phyloP scores from a whole-genome alignment of 92 coral and sea anemone species.

The Paragorgia papillata region DNA sequence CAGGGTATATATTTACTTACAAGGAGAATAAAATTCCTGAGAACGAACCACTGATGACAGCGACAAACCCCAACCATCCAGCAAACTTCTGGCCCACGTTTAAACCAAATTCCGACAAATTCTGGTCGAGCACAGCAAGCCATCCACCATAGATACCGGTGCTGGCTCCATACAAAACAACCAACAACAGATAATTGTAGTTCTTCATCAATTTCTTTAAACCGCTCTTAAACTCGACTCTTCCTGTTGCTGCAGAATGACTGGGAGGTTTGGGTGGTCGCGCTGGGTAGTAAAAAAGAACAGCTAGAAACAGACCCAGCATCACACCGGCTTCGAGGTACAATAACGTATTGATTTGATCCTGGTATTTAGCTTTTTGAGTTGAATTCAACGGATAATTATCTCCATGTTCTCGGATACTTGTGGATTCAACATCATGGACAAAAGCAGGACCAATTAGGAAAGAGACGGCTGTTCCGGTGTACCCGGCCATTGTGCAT shows the following conservation, averaged over 20 bases:
- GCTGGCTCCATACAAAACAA: slow-evolving; percentile 75
- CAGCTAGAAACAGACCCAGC: slow-evolving; percentile 68
- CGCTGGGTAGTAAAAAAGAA: slow-evolving; percentile 86
- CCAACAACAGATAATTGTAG: slow-evolving; percentile 68
- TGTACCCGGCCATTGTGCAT: slow-evolving; percentile 82
- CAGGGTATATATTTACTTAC: slow-evolving; percentile 62
- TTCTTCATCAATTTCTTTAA: slow-evolving; percentile 74
- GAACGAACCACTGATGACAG: slow-evolving; percentile 77
- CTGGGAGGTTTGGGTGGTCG: slow-evolving; percentile 96
- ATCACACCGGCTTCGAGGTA: slow-evolving; percentile 75
- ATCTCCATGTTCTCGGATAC: slow-evolving; percentile 52
- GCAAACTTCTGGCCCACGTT: slow-evolving; percentile 82
- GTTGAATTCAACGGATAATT: slow-evolving; percentile 8
- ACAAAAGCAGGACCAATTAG: slow-evolving; percentile 84
- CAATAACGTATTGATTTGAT: slow-evolving; percentile 80
- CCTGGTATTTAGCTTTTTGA: slow-evolving; percentile 17
- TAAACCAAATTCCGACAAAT: slow-evolving; percentile 79
- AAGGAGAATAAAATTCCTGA: slow-evolving; percentile 83
- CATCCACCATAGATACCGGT: slow-evolving; percentile 97
- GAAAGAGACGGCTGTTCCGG: slow-evolving; percentile 85
- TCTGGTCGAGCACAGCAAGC: slow-evolving; percentile 94
- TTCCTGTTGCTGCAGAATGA: slow-evolving; percentile 77
- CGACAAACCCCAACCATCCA: slow-evolving; percentile 97
- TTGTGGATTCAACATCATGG: slow-evolving; percentile 80
- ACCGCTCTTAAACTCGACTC: slow-evolving; percentile 82